Percentiles rank a stretch among this genome's conserved stretches.
These are phyloP conservation scores for Pseudomyrmex sp. DNA, from an alignment of 1,140 invertebrate genomes.

Conservation along the genomic window DNA sequence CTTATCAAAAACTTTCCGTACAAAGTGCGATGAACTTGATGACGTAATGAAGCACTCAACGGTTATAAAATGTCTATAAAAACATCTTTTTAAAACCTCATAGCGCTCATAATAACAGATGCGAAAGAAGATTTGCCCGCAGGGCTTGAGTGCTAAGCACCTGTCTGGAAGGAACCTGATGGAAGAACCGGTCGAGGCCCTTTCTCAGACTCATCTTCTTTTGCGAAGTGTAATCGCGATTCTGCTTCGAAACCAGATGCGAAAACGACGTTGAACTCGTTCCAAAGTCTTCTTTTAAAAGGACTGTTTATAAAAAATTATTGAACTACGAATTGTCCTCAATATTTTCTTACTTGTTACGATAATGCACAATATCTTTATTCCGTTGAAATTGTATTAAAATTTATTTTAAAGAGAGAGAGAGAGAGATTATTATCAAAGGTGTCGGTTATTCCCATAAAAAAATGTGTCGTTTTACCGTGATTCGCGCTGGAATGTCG, in stretches of 20 bases:
- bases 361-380: neutral
- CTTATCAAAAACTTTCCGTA: slow-evolving; percentile 8
- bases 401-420: neutral
- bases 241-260: too few species aligned
- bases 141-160: too few species aligned
- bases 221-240: too few species aligned
- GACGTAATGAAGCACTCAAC: neutral
- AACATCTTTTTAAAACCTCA: neutral
- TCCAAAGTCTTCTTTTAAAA: too few species aligned
- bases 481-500: slow-evolving; percentile 23
- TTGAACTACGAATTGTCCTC: too few species aligned
- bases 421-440: too few species aligned
- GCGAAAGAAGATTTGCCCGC: neutral
- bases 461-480: neutral
- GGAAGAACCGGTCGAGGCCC: slow-evolving; percentile 56
- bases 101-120: neutral
- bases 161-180: too few species aligned
- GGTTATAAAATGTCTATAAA: slow-evolving; percentile 4
- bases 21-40: neutral
- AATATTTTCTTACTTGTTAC: too few species aligned
- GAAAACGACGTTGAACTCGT: too few species aligned
- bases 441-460: neutral
- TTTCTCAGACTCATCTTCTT: slow-evolving; percentile 2
- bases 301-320: too few species aligned
- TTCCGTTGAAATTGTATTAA: neutral